Conservation (phyloP, 2,113 vertebrate genomes). For the Psittacus erithacus region DNA sequence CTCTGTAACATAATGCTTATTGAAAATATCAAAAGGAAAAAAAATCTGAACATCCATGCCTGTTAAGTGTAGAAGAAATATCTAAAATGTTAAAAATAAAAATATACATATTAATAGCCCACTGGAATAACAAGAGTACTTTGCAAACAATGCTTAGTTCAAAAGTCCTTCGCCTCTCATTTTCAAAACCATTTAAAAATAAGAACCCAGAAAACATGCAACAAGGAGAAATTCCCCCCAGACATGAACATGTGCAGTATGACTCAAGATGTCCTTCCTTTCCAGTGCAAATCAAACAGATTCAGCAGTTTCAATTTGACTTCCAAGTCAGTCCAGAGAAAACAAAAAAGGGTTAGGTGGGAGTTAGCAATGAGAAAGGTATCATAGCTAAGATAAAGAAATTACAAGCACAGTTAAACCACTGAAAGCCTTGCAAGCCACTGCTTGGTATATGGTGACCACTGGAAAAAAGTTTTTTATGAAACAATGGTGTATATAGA, state of each 20-base stretch:
- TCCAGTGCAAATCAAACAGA: background rate
- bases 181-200: background rate
- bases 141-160: background rate
- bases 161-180: background rate
- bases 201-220: background rate
- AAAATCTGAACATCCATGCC: background rate
- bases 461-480: background rate
- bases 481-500: background rate
- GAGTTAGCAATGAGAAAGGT: background rate
- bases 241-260: background rate
- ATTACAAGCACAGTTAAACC: background rate
- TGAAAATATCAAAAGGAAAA: background rate
- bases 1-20: background rate
- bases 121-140: background rate
- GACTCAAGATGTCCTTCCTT: background rate
- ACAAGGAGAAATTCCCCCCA: background rate
- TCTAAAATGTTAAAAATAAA: background rate
- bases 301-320: background rate
- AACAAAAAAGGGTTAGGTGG: background rate
- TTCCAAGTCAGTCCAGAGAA: background rate
- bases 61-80: slow-evolving; percentile 9
- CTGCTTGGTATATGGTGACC: background rate
- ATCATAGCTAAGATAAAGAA: background rate
- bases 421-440: slow-evolving; percentile 15
- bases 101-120: background rate